phyloP scores from a whole-genome alignment of 2,888 invertebrate species.

The Diaprepes abbreviatus region DNA sequence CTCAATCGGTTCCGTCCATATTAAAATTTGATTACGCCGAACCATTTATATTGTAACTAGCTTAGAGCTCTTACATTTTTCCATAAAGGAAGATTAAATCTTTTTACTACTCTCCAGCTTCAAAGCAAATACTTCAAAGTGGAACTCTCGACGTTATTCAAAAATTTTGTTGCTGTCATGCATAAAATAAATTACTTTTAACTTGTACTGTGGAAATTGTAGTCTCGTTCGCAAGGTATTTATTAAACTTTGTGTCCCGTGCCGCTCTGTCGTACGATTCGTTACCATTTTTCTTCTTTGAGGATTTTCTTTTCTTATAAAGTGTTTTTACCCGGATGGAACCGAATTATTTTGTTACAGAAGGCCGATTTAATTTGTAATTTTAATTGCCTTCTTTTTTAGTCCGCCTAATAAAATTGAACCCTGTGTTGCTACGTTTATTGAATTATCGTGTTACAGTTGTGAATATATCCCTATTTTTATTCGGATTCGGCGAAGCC shows the following conservation, averaged over 20 bases:
- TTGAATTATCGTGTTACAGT: too few species aligned
- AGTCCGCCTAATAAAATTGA: too few species aligned
- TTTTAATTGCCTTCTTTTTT: constrained; percentile 1
- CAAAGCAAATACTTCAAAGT: constrained; percentile 53
- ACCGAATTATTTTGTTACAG: constrained; percentile 13
- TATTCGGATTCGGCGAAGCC: too few species aligned
- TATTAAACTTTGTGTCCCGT: constrained; percentile 37
- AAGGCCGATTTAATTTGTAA: constrained; percentile 4
- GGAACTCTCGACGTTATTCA: constrained; percentile 50
- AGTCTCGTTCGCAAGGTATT: constrained; percentile 37
- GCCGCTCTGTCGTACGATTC: constrained; percentile 13
- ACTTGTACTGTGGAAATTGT: constrained; percentile 45
- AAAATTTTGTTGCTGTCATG: constrained; percentile 52
- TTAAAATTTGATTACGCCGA: constrained; percentile 43
- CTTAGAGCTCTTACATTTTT: constrained; percentile 50
- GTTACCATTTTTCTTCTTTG: constrained; percentile 24
- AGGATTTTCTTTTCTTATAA: constrained; percentile 17
- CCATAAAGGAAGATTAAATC: constrained; percentile 52
- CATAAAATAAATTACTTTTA: constrained; percentile 53
- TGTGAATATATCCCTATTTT: too few species aligned
- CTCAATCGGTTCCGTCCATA: constrained; percentile 27
- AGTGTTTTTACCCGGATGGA: constrained; percentile 14
- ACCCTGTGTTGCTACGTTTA: too few species aligned
- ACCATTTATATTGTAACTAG: constrained; percentile 52
- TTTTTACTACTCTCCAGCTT: constrained; percentile 49